Percentiles rank a stretch among this genome's conserved stretches.
These are phyloP conservation scores for Nomada fabriciana DNA, from an alignment of 2,888 invertebrate genomes.

Conservation along the genomic window DNA sequence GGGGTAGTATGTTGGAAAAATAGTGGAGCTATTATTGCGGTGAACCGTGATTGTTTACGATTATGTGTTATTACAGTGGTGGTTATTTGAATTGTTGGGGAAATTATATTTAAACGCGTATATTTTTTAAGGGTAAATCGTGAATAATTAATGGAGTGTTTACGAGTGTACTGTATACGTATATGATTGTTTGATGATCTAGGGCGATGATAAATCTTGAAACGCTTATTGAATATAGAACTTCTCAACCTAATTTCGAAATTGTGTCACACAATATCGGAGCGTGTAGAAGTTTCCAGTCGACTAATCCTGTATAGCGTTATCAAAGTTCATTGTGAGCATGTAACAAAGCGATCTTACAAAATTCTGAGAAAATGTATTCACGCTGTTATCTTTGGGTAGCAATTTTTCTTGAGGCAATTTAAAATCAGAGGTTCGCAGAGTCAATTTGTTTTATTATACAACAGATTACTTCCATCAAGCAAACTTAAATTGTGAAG, in stretches of 20 bases:
- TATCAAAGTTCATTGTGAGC: slow-evolving; percentile 13
- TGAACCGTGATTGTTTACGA: too few relatives aligned
- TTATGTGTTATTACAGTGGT: background rate
- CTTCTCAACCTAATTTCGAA: slow-evolving; percentile 39
- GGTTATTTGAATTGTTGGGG: too few relatives aligned
- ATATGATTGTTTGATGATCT: slow-evolving; percentile 27
- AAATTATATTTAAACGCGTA: too few relatives aligned
- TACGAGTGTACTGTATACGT: background rate
- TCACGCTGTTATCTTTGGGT: too few relatives aligned
- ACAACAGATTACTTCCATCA: too few relatives aligned
- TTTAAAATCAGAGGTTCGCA: too few relatives aligned
- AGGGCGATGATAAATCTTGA: slow-evolving; percentile 28
- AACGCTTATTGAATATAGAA: slow-evolving; percentile 21
- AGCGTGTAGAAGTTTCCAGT: slow-evolving; percentile 17
- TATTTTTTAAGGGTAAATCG: too few relatives aligned
- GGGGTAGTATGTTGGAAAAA: too few relatives aligned
- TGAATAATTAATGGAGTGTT: background rate
- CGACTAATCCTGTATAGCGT: slow-evolving; percentile 24
- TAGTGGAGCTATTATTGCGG: too few relatives aligned
- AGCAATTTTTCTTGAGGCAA: too few relatives aligned
- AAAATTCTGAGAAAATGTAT: background rate
- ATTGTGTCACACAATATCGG: slow-evolving; percentile 38
- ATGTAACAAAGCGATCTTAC: background rate
- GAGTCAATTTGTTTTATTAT: too few relatives aligned
- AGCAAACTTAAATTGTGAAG: too few relatives aligned